Base-by-base conservation (phyloP, 2,113 vertebrate genomes). In the Gallinago media region DNA sequence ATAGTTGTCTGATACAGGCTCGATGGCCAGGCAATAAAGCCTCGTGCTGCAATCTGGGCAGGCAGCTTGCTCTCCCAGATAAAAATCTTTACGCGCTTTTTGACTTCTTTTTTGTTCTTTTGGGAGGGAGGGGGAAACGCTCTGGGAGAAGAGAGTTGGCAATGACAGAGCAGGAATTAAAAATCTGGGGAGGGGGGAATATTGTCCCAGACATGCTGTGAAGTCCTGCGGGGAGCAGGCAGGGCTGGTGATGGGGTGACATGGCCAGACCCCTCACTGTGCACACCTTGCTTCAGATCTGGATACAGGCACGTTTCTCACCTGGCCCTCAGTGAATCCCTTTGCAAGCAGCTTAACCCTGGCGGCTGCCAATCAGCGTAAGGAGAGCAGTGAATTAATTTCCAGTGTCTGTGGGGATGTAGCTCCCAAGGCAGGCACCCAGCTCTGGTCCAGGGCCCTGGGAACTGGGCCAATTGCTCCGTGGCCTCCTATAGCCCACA, bases 111-210 rank as follows among this genome's bases (percentile, higher is more conserved):
- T 80, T 58, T 31, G 31, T 44, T 81, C 32, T 36, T 72, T n/a
- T 54, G 32, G 34, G 19, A 80, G 7, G 19, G 32, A 82, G 10
- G 9, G 31, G 23, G 7, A 78, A 84, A 25, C 2, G 29, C 31
- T 61, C 14, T 27, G 32, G 1, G 2, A 75, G 71, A 67, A 79
- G 36, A 29, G 4, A 34, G 16, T 4, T 79, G 40, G 54, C 15
- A 16, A 20, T 3, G 14, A 34, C 1, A 0, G 34, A 55, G 21
- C 0, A 1, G 80, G 23, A 80, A 47, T 75, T 3, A 27, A 81
- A 80, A 66, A 23, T 38, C 21, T 29, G 5, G 3, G 49, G 47
- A 20, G 8, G 5, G 47, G 22, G 10, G 5, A 58, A n/a, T 20
- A 3, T 22, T 67, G 55, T 40, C 61, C 61, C 20, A 49, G 38